Conservation (phyloP, 1,140 invertebrate genomes). For the Patella vulgata region DNA sequence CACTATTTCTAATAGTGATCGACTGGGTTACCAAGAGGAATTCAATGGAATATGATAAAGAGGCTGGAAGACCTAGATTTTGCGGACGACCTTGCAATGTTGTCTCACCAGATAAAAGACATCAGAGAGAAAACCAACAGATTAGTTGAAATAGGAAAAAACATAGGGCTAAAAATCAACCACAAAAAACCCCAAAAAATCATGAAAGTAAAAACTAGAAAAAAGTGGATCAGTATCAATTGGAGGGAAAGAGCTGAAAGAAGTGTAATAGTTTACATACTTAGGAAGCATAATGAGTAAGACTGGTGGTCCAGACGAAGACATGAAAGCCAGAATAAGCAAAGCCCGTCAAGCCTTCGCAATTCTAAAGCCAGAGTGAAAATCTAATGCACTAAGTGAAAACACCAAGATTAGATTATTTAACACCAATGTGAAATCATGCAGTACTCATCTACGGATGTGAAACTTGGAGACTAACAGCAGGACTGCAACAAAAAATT, state of each 20-base stretch:
- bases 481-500: too few relatives aligned
- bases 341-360: too few relatives aligned
- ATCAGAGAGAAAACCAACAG: neutral
- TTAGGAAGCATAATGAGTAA: too few relatives aligned
- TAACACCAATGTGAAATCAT: too few relatives aligned
- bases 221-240: neutral
- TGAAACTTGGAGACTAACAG: too few relatives aligned
- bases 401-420: too few relatives aligned
- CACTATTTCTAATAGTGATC: conserved; percentile 1
- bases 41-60: conserved; percentile 4
- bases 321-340: too few relatives aligned
- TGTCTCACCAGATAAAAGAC: neutral
- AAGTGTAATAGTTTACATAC: neutral
- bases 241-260: neutral
- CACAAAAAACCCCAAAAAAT: conserved; percentile 1
- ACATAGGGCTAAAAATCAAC: conserved; percentile 1
- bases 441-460: too few relatives aligned
- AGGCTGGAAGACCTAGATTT: conserved; percentile 18
- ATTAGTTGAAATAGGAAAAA: neutral
- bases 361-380: too few relatives aligned
- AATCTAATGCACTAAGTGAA: too few relatives aligned
- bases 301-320: too few relatives aligned
- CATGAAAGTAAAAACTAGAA: conserved; percentile 3
- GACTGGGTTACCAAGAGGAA: conserved; percentile 6
- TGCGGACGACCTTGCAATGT: conserved; percentile 12